Base-by-base conservation (phyloP, 2,888 invertebrate genomes). In the Invenusta paracnida region DNA sequence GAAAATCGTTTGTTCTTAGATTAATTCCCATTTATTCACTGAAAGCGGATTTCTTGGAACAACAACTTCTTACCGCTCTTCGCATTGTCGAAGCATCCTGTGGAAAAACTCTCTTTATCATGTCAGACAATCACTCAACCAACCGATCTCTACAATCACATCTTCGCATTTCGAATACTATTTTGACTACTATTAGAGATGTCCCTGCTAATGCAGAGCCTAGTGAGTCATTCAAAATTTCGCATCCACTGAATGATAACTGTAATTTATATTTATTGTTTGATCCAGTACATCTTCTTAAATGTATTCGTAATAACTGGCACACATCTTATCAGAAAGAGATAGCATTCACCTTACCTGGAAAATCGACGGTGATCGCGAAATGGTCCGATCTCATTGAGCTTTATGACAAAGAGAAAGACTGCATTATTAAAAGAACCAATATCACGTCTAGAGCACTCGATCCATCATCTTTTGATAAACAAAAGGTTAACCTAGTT, bases 261-360 rank as follows among this genome's bases (percentile, higher is more conserved):
- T 28, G 79, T 27, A 48, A 48, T 27, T 84, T 84, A 84, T 84
- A 79, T 84, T 30, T 84, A 67, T 81, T 84, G 28, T 84, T 79
- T 30, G 79, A 67, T 67, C 48, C 79, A 30, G 84, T 84, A 27
- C 84, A 84, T 84, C 84, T 84, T 84, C 79, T 84, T 27, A 84
- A 84, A 67, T 79, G 79, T 84, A 30, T 84, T 67, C 84, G 84
- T 28, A 84, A 84, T 67, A 84, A 84, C 79, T 84, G 84, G 84
- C 48, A 79, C 30, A 84, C 84, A 82, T 29, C 29, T 30, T 30
- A 82, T 17, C 29, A 29, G 82, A 29, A 30, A 82, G 31, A 30
- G 31, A 82, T 82, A 30, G 31, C 31, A 30, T 82, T 82, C 31
- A 30, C 82, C 17, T 30, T 82, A 82, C 82, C 82, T 30, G 82